A percentile compares a stretch with the other conserved stretches of the same genome.
Conservation (phyloP, 2,797 vertebrate species). For the Catamblyrhynchus diadema region DNA sequence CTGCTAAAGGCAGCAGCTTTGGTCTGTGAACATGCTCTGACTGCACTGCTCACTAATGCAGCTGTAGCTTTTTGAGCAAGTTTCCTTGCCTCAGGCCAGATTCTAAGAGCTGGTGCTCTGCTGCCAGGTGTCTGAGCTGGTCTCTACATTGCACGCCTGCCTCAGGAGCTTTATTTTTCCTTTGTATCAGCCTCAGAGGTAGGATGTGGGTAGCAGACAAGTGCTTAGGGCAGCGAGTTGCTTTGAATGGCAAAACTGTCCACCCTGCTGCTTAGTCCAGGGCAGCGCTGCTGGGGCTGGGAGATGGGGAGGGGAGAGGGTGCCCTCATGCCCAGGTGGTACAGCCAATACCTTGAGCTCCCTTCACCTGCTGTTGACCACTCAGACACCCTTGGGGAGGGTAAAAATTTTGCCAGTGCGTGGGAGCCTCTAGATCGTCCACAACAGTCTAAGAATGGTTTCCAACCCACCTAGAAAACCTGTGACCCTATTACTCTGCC, state of each 20-base stretch:
- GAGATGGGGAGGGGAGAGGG: background rate
- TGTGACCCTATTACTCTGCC: background rate
- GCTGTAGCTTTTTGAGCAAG: background rate
- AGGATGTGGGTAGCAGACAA: background rate
- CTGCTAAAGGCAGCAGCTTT: background rate
- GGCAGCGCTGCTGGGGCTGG: fast-evolving
- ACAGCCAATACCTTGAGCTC: background rate
- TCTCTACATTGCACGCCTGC: background rate
- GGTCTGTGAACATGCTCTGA: background rate
- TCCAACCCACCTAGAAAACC: background rate
- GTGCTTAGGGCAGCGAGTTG: background rate
- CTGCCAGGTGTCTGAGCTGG: background rate
- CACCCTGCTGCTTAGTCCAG: background rate
- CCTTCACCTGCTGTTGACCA: background rate
- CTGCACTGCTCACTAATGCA: background rate
- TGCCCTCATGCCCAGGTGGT: background rate
- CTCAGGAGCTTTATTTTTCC: background rate
- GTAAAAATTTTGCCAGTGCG: background rate
- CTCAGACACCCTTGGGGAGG: background rate
- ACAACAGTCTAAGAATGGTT: background rate
- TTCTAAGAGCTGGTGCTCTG: background rate
- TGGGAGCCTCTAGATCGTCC: fast-evolving
- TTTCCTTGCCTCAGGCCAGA: background rate
- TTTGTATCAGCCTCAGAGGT: background rate
- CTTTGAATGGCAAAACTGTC: background rate